These are phyloP conservation scores for Platyura marginata DNA, from an alignment of 1,140 invertebrate species.

Conservation along the genomic window DNA sequence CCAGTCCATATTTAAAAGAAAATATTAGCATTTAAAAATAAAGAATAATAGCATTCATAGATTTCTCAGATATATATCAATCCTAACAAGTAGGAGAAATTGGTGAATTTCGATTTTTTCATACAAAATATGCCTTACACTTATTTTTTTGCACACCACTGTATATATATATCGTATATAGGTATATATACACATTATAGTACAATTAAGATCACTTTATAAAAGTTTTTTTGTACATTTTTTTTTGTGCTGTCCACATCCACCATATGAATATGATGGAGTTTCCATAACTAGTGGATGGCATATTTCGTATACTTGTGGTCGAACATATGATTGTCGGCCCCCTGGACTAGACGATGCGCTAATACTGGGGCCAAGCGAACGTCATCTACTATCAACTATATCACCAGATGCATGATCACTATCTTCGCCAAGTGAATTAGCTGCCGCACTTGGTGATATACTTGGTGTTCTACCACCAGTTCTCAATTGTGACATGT, in stretches of 20 bases:
- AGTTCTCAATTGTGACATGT: slow-evolving; percentile 38
- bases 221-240: background rate
- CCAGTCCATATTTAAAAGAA: background rate
- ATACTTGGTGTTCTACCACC: slow-evolving; percentile 29
- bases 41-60: too few relatives aligned
- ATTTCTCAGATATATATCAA: too few relatives aligned
- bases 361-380: slow-evolving; percentile 23
- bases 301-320: slow-evolving; percentile 21
- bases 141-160: too few relatives aligned
- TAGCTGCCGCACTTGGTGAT: slow-evolving; percentile 23
- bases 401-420: slow-evolving; percentile 27
- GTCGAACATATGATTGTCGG: slow-evolving; percentile 18
- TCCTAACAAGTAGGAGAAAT: too few relatives aligned
- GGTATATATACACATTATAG: too few relatives aligned
- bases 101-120: too few relatives aligned
- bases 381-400: slow-evolving; percentile 34
- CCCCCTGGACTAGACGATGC: slow-evolving; percentile 22
- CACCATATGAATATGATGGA: slow-evolving; percentile 10
- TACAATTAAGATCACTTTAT: background rate
- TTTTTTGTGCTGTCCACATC: background rate
- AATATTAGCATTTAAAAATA: too few relatives aligned
- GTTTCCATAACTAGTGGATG: slow-evolving; percentile 23
- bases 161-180: too few relatives aligned
- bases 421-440: slow-evolving; percentile 32
- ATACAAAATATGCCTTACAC: too few relatives aligned